phyloP scores from a whole-genome alignment of 2,888 invertebrate genomes.

The Eilema caniola region DNA sequence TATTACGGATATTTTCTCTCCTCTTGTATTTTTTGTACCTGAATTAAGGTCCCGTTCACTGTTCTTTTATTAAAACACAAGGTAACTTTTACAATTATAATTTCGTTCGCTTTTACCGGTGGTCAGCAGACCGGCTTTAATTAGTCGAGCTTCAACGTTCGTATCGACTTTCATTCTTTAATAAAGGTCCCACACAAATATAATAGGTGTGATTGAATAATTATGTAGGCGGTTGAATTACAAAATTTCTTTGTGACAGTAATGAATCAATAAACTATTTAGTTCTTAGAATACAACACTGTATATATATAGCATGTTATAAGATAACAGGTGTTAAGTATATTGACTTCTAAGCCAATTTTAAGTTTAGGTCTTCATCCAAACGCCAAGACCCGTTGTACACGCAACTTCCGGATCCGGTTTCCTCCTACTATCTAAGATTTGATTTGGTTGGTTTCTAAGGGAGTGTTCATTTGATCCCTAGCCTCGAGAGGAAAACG shows the following conservation, averaged over 20 bases:
- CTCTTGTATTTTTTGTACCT: neutral
- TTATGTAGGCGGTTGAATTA: neutral
- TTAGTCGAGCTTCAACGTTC: neutral
- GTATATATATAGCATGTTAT: no score
- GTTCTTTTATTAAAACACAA: conserved; percentile 14
- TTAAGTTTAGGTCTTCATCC: no score
- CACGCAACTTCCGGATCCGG: no score
- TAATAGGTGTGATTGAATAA: neutral
- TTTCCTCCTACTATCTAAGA: no score
- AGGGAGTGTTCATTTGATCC: no score
- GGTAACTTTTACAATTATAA: conserved; percentile 35
- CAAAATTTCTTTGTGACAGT: neutral
- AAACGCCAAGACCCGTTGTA: no score
- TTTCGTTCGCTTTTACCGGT: conserved; percentile 22
- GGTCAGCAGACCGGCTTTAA: neutral
- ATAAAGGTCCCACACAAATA: neutral
- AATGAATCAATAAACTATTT: no score
- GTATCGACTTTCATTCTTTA: neutral
- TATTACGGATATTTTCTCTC: neutral
- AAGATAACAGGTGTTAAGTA: no score
- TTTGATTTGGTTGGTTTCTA: no score
- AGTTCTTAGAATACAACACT: no score
- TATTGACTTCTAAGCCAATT: no score
- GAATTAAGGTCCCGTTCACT: neutral
- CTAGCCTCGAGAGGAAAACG: no score